Evolutionary conservation across 2,888 invertebrate species (phyloP), one percentile per base, ranked within the genome.

Genomic region (Pyralis farinalis): DNA sequence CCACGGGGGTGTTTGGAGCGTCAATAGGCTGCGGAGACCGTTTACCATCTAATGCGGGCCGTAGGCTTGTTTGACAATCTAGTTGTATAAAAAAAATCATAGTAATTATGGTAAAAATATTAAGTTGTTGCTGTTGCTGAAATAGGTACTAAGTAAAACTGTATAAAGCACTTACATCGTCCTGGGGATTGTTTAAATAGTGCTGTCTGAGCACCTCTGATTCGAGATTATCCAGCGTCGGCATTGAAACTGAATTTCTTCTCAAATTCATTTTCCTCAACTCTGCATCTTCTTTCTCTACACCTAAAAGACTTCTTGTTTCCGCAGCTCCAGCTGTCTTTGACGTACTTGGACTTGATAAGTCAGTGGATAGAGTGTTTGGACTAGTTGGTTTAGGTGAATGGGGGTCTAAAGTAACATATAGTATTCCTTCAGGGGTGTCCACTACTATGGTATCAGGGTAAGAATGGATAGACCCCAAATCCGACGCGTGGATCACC

Each of bases 161-260:
- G 7, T 12, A 16, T 10, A n/a, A n/a, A n/a, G n/a, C n/a, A 67
- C 84, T 77, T 42, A 87, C 86, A 70, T 62, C 74, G 50, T 79
- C 78, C 25, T 69, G 73, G 1, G 73, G 68, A 48, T 63, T 71
- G 32, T 71, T 71, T 51, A 77, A 39, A 48, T 77, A 85, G 45
- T 82, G 90, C 58, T 78, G 90, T 59, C 64, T 74, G 51, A 93
- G 55, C 5, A 91, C 90, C 55, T 92, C 91, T 52, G 90, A 54
- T 44, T 93, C 93, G 70, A 95, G 77, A 38, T 93, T 92, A 61
- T 94, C 92, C 43, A 95, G 81, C 51, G 91, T 90, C 1, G 95
- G 95, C 88, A 95, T 90, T 1, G 95, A 95, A 47, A 94, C 93
- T 1, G 94, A 94, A 53, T 94, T 93, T 51, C 93, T 91, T 36